Percentiles rank a stretch among this genome's conserved stretches.
phyloP scores from a whole-genome alignment of 2,888 invertebrate genomes.

The Thalpophila matura region DNA sequence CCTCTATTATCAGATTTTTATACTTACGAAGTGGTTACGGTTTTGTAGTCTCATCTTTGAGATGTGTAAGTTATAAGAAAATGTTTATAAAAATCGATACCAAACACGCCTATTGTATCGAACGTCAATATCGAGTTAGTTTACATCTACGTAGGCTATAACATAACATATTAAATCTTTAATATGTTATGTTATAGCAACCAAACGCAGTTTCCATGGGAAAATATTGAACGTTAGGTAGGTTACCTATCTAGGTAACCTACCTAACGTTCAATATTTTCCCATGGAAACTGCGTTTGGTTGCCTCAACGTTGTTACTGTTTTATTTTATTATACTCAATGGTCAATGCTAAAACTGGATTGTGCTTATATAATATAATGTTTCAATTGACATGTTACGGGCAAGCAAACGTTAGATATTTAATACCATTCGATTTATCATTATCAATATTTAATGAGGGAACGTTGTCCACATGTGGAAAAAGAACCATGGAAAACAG shows the following conservation, averaged over 20 bases:
- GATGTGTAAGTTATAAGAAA: background rate
- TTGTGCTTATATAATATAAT: conserved; percentile 5
- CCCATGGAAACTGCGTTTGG: background rate
- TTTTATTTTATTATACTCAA: conserved; percentile 16
- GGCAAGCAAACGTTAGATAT: background rate
- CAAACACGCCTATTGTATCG: conserved; percentile 20
- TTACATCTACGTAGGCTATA: too few relatives aligned
- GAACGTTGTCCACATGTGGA: conserved; percentile 38
- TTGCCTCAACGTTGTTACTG: background rate
- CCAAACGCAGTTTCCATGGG: background rate
- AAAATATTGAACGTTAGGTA: background rate
- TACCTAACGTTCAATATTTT: conserved; percentile 2
- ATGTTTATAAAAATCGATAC: conserved; percentile 37
- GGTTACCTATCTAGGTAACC: too few relatives aligned
- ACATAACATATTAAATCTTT: too few relatives aligned
- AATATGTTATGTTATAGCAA: too few relatives aligned
- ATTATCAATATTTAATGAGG: conserved; percentile 34
- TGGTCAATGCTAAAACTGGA: background rate
- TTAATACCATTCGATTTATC: conserved; percentile 8
- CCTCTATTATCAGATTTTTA: background rate
- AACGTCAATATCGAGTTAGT: background rate
- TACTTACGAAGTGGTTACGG: background rate
- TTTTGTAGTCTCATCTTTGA: background rate
- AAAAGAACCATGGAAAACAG: conserved; percentile 12
- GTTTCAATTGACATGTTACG: background rate